Evolutionary conservation across 2,888 invertebrate genomes (phyloP).

Genomic region (Drosophila putrida): DNA sequence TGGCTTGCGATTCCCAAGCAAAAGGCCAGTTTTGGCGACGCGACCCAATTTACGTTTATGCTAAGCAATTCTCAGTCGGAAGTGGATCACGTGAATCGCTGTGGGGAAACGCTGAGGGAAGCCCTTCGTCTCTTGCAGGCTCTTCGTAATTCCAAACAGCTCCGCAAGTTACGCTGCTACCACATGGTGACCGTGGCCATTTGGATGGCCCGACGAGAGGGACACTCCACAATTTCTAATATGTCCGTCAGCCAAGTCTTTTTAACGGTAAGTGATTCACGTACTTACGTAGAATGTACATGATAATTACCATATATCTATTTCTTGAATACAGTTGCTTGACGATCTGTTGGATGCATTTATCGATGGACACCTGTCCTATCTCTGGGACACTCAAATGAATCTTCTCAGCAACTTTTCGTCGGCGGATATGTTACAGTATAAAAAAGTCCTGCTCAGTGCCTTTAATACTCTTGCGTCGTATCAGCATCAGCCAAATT

Average conservation of each 20-base stretch:
- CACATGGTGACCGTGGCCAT: slow-evolving; percentile 44
- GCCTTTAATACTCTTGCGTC: slow-evolving; percentile 12
- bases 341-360: slow-evolving; percentile 40
- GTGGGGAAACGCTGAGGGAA: slow-evolving; percentile 38
- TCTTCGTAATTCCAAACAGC: slow-evolving; percentile 24
- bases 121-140: slow-evolving; percentile 46
- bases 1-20: slow-evolving; percentile 69
- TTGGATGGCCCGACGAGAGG: slow-evolving; percentile 16
- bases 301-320: background rate
- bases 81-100: slow-evolving; percentile 11
- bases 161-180: slow-evolving; percentile 34
- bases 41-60: slow-evolving; percentile 38
- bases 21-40: slow-evolving; percentile 15
- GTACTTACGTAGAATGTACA: background rate
- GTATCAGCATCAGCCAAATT: slow-evolving; percentile 5
- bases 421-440: background rate
- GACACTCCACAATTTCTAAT: background rate
- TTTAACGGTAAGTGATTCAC: slow-evolving; percentile 16
- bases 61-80: slow-evolving; percentile 45
- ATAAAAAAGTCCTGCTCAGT: background rate
- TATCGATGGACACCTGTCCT: slow-evolving; percentile 25
- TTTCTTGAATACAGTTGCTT: slow-evolving; percentile 47
- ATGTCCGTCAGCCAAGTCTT: slow-evolving; percentile 18
- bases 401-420: slow-evolving; percentile 42
- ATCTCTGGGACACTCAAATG: slow-evolving; percentile 44